Evolutionary conservation across 1,140 invertebrate genomes (phyloP), one percentile per base, ranked within the genome.

Genomic region (Trichoplusia ni): DNA sequence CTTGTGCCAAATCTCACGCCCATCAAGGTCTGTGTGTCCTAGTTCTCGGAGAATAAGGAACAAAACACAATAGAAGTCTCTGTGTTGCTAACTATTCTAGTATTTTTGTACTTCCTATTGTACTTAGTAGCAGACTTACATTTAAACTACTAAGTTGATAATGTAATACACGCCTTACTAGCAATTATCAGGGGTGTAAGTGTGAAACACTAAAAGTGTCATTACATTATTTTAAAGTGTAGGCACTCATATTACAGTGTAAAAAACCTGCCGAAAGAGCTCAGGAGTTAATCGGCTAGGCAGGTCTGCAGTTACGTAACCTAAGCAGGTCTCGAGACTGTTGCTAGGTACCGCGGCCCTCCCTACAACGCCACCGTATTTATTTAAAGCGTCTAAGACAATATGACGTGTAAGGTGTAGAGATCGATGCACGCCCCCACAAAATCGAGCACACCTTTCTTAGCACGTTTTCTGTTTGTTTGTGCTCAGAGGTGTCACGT

Each of bases 401-500:
- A 31, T 42, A 42, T 47, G 44, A 47, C 25, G 44, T 9, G 29
- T 33, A 33, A 51, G 7, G 3, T 35, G 25, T 19, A 44, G 27
- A 40, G 44, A 51, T 59, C 35, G 23, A 31, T 19, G 38, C 60
- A 59, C 66, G 38, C 61, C 38, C 25, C 38, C 62, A 31, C 40
- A 18, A 64, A 37, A 47, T 64, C 44, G 35, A 27, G 16, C 58
- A 53, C 58, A 51, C 53, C 63, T 66, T 58, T 61, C 56, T 64
- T 62, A 60, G 13, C 53, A 51, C 37, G 64, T 53, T 58, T 61
- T 42, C 67, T n/a, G 64, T 62, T 27, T 40, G 58, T 73, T 66
- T 70, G 71, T 76, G 51, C 68, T 69, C 64, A 66, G 25, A 71
- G 59, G 74, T 75, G 71, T 85, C 79, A 72, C 77, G 76, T 77